Evolutionary conservation across 2,888 invertebrate genomes (phyloP), one percentile per base, ranked within the genome.

Genomic region (Encarsia formosa): DNA sequence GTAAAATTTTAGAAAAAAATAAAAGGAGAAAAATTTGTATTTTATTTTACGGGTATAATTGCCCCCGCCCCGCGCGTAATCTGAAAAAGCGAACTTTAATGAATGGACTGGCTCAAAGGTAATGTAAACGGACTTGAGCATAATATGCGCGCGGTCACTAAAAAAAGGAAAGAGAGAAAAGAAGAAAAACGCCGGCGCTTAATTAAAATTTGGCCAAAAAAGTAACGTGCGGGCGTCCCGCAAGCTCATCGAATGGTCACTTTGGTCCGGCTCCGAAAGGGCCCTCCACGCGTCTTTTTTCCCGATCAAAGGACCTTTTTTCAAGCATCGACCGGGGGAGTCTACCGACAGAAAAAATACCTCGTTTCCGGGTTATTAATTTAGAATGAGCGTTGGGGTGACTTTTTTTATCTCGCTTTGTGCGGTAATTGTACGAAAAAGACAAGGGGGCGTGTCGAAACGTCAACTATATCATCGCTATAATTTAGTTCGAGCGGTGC

Each of bases 351-450:
- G 68, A 69, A 71, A 72, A 73, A 71, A 71, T 73, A 72, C 70
- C 71, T 71, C 69, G 71, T 73, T 73, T 73, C 71, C 73, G 72
- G 71, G 66, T 73, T 72, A 73, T 73, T 73, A 73, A 72, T 73
- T 73, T 73, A 73, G 71, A 73, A 73, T 73, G 68, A 73, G 65
- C 67, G n/a, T n/a, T n/a, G n/a, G n/a, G n/a, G n/a, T n/a, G n/a
- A n/a, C n/a, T n/a, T n/a, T n/a, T n/a, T n/a, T n/a, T n/a, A n/a
- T n/a, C n/a, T n/a, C n/a, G n/a, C n/a, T n/a, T n/a, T n/a, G n/a
- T n/a, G n/a, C n/a, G n/a, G n/a, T n/a, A n/a, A n/a, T n/a, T n/a
- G n/a, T n/a, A n/a, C n/a, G n/a, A n/a, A n/a, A n/a, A n/a, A n/a
- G n/a, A n/a, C n/a, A n/a, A n/a, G n/a, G n/a, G n/a, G n/a, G n/a